A percentile compares a stretch with the other conserved stretches of the same genome.
Conservation (phyloP, 2,797 vertebrate species). For the Mormyrus proboscirostris region DNA sequence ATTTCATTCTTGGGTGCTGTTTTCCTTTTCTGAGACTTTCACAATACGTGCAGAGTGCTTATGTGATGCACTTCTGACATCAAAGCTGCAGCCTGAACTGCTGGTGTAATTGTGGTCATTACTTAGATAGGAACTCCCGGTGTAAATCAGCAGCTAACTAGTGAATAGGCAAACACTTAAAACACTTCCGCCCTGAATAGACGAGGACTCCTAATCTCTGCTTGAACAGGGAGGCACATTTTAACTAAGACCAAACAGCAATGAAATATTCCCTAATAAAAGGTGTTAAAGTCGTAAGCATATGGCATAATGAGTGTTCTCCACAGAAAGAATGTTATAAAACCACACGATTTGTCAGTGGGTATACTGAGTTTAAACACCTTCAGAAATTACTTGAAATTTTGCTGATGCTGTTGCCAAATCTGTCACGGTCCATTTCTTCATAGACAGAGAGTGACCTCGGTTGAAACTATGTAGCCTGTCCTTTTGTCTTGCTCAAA, state of each 20-base stretch:
- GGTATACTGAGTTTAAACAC: neutral
- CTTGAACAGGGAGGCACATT: neutral
- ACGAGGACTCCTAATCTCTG: neutral
- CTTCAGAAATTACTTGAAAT: slow-evolving; percentile 2
- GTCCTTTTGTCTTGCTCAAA: slow-evolving; percentile 47
- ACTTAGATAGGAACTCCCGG: neutral
- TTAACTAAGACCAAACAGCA: neutral
- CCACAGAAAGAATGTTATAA: neutral
- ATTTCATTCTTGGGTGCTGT: neutral
- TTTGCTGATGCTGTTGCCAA: slow-evolving; percentile 25
- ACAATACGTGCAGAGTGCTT: neutral
- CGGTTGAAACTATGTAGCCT: slow-evolving; percentile 59
- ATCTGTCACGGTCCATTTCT: slow-evolving; percentile 32
- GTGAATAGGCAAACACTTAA: neutral
- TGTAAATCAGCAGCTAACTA: neutral
- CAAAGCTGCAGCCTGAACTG: neutral
- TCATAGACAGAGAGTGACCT: slow-evolving; percentile 49
- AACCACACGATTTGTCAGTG: neutral
- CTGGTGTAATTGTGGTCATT: neutral
- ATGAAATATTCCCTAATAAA: neutral
- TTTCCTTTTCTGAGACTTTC: neutral
- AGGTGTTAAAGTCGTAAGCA: neutral
- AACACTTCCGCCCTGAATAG: neutral
- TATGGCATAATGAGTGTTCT: neutral
- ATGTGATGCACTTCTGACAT: neutral